Evolutionary conservation across 2,888 invertebrate genomes (phyloP).

Genomic region (Bimastos eiseni): DNA sequence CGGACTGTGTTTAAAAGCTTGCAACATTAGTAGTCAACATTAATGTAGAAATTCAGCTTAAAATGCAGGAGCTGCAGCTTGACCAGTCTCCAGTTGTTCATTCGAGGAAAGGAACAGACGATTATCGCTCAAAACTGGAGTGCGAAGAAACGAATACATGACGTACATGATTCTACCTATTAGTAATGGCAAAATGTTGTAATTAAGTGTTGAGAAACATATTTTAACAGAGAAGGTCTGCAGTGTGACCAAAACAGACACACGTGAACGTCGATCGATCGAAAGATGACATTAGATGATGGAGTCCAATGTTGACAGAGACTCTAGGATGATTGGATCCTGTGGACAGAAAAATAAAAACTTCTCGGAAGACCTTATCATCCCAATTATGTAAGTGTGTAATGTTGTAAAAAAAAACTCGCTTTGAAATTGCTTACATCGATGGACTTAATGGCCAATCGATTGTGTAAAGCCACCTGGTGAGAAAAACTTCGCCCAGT

Average conservation of each 20-base stretch:
- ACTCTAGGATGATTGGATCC: neutral
- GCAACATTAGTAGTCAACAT: neutral
- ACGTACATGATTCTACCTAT: no score
- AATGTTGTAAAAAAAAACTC: neutral
- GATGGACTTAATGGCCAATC: neutral
- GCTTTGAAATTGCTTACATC: neutral
- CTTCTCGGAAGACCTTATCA: neutral
- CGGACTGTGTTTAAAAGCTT: neutral
- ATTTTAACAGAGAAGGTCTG: no score
- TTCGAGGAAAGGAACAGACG: neutral
- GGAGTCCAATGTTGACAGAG: neutral
- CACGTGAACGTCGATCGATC: neutral
- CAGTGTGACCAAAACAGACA: no score
- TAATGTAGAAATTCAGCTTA: neutral
- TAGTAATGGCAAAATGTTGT: no score
- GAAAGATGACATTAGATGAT: neutral
- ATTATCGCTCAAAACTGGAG: neutral
- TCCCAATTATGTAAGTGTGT: no score
- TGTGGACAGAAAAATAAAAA: neutral
- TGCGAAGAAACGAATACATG: neutral
- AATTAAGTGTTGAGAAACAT: no score
- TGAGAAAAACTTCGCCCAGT: neutral
- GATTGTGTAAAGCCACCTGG: neutral
- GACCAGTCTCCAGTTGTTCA: neutral
- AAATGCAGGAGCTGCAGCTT: neutral